Conservation (phyloP, 2,797 vertebrate genomes). For the Pelobates cultripes region DNA sequence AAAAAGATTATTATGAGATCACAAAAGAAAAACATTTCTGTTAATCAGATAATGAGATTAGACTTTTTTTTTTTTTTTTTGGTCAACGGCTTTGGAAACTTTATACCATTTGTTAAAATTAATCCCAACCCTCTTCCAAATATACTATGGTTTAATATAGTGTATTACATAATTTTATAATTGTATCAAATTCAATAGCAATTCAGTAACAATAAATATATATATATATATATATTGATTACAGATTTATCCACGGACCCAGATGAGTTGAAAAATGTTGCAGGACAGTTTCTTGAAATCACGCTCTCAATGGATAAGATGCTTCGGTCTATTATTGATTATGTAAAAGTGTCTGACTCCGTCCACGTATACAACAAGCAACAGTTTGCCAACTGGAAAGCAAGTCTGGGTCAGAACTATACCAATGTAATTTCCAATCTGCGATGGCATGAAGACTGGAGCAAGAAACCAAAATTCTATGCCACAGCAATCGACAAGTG, state of each 20-base stretch:
- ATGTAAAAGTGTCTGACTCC: conserved; percentile 80
- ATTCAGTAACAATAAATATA: too few species aligned
- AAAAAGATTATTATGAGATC: too few species aligned
- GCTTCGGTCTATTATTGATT: conserved; percentile 82
- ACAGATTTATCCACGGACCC: conserved; percentile 85
- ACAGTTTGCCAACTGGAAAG: conserved; percentile 83
- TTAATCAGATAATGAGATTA: too few species aligned
- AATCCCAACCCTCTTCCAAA: too few species aligned
- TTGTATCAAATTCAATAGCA: too few species aligned
- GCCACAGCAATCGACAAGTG: conserved; percentile 83
- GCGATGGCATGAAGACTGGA: conserved; percentile 92
- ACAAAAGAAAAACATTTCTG: too few species aligned
- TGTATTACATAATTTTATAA: too few species aligned
- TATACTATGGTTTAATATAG: too few species aligned
- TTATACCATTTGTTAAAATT: too few species aligned
- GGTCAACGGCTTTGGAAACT: too few species aligned
- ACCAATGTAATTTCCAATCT: conserved; percentile 84
- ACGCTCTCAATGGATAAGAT: conserved; percentile 77
- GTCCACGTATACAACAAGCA: conserved; percentile 90
- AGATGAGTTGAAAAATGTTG: conserved; percentile 86
- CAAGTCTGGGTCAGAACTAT: conserved; percentile 83
- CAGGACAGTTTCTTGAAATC: conserved; percentile 72
- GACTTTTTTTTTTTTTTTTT: too few species aligned
- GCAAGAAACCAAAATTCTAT: conserved; percentile 74
- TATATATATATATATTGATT: conserved; percentile 54